A percentile compares a stretch with the other conserved stretches of the same genome.
Conservation (phyloP, 2,888 invertebrate species). For the Poecilobothrus nobilitatus region DNA sequence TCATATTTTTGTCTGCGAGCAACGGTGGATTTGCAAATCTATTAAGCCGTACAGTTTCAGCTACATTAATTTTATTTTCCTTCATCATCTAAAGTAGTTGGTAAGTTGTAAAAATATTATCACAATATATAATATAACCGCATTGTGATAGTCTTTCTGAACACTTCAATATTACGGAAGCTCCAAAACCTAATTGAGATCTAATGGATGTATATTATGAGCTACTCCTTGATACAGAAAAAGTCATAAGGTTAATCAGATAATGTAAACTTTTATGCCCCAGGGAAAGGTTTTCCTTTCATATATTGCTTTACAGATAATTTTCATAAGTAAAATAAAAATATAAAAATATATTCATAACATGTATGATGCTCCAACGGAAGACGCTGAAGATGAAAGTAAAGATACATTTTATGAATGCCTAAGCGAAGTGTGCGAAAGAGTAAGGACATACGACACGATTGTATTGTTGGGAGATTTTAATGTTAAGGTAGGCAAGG, state of each 20-base stretch:
- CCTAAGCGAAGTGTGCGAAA: too few relatives aligned
- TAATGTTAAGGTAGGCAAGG: too few relatives aligned
- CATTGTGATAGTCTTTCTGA: neutral
- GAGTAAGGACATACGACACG: neutral
- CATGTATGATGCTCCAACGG: too few relatives aligned
- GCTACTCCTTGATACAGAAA: conserved; percentile 8
- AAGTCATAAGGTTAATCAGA: conserved; percentile 12
- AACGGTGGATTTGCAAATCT: too few relatives aligned
- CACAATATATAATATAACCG: conserved; percentile 4
- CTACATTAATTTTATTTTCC: too few relatives aligned
- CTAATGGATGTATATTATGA: too few relatives aligned
- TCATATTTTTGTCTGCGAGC: too few relatives aligned
- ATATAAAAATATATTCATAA: too few relatives aligned
- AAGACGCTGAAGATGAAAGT: too few relatives aligned
- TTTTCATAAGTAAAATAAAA: neutral
- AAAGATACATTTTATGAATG: too few relatives aligned
- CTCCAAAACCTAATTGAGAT: neutral
- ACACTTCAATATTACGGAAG: neutral
- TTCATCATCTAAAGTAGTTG: neutral
- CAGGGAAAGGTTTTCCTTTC: conserved; percentile 10
- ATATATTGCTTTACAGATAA: neutral
- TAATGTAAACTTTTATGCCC: conserved; percentile 12
- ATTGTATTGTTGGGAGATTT: neutral
- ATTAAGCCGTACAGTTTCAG: too few relatives aligned
- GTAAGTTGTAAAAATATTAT: conserved; percentile 9